A percentile compares a stretch with the other conserved stretches of the same genome.
Conservation (phyloP, 2,113 vertebrate genomes). For the Cochlearius cochlearius region DNA sequence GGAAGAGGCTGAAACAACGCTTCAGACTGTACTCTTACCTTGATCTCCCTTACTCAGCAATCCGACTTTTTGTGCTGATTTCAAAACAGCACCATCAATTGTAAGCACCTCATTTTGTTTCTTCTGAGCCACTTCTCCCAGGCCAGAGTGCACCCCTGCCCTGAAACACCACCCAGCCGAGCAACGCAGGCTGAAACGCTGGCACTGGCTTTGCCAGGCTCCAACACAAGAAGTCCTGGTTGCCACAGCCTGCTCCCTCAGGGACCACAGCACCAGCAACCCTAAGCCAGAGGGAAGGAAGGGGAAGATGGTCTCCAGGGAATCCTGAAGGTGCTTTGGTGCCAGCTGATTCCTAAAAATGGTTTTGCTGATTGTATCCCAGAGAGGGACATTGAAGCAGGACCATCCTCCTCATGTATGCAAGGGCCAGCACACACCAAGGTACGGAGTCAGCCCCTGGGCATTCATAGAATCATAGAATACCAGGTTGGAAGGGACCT, state of each 20-base stretch:
- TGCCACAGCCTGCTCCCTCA: neutral
- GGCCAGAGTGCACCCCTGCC: too few species aligned
- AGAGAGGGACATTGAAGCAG: neutral
- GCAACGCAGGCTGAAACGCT: neutral
- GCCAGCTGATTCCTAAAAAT: neutral
- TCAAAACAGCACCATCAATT: neutral
- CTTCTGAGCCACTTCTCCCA: neutral
- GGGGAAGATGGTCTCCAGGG: neutral
- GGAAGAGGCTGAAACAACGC: conserved; percentile 3
- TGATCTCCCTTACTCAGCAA: conserved; percentile 21
- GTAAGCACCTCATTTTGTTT: neutral
- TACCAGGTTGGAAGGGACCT: too few species aligned
- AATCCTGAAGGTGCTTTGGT: neutral
- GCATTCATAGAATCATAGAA: neutral
- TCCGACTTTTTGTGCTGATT: neutral
- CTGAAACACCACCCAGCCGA: rapidly evolving
- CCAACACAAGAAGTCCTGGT: neutral
- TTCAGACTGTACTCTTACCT: neutral
- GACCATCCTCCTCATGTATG: neutral
- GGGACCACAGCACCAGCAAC: neutral
- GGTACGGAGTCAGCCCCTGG: neutral
- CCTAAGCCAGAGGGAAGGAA: neutral
- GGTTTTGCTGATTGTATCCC: neutral
- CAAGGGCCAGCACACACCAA: rapidly evolving
- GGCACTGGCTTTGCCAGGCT: neutral